These are phyloP conservation scores for Macaca nemestrina DNA, from an alignment of 2,113 vertebrate species.

Conservation along the genomic window DNA sequence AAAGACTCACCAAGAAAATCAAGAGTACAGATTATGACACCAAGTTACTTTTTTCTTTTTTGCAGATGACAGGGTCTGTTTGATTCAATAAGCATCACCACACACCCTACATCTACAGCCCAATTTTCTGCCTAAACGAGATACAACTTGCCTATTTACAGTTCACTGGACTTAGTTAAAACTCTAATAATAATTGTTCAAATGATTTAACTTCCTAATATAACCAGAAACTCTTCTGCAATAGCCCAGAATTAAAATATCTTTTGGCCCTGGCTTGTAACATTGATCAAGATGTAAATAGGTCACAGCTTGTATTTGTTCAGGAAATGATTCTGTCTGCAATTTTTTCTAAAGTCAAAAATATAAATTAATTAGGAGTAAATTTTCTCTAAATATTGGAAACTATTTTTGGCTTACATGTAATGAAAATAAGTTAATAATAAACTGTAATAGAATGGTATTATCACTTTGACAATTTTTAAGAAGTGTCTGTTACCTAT, in stretches of 20 bases:
- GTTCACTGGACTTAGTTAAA: conserved; percentile 1
- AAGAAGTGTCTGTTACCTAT: neutral
- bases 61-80: neutral
- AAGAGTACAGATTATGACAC: neutral
- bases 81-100: neutral
- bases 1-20: neutral
- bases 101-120: too few relatives aligned
- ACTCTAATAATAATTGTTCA: neutral
- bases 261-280: neutral
- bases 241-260: neutral
- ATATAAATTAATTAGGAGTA: neutral
- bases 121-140: neutral
- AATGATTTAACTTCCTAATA: neutral
- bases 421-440: neutral
- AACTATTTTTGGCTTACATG: neutral
- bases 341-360: neutral
- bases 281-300: neutral
- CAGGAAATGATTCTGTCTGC: conserved; percentile 14
- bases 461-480: neutral
- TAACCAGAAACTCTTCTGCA: neutral
- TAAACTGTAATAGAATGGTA: neutral
- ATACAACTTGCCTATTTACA: neutral
- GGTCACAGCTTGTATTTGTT: neutral
- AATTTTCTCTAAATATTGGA: neutral
- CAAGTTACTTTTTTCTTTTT: neutral